phyloP scores from a whole-genome alignment of 1,140 invertebrate genomes.

The Brachionus paranguensis region DNA sequence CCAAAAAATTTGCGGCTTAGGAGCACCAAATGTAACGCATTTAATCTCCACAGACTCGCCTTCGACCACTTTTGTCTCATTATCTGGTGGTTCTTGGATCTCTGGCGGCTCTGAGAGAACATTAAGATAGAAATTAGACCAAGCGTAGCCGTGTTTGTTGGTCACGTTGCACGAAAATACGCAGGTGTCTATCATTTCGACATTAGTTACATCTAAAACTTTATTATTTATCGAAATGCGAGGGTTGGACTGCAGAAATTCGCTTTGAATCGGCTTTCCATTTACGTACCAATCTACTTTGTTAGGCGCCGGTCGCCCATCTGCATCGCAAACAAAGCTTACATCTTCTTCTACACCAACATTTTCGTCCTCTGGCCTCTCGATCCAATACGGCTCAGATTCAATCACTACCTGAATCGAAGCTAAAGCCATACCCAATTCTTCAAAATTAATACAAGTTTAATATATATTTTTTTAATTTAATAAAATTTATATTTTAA shows the following conservation, averaged over 20 bases:
- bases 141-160: constrained; percentile 93
- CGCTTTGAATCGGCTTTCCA: constrained; percentile 71
- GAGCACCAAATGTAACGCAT: constrained; percentile 35
- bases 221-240: constrained; percentile 62
- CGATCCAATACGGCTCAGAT: constrained; percentile 84
- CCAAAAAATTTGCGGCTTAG: constrained; percentile 38
- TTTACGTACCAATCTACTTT: constrained; percentile 93
- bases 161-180: constrained; percentile 98
- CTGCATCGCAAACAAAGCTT: constrained; percentile 77
- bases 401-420: constrained; percentile 40
- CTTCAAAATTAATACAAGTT: not conserved
- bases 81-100: constrained; percentile 20
- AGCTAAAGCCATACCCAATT: constrained; percentile 27
- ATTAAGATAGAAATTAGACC: constrained; percentile 94
- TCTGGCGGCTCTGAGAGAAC: constrained; percentile 61
- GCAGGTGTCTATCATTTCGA: constrained; percentile 81
- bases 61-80: constrained; percentile 22
- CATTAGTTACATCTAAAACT: constrained; percentile 71
- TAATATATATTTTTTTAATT: not conserved
- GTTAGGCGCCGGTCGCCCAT: constrained; percentile 74
- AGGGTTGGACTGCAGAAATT: constrained; percentile 58
- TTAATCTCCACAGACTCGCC: constrained; percentile 5
- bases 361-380: constrained; percentile 75
- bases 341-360: constrained; percentile 83
- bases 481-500: not conserved